These are phyloP conservation scores for Thereva nobilitata DNA, from an alignment of 2,888 invertebrate species.

Conservation along the genomic window DNA sequence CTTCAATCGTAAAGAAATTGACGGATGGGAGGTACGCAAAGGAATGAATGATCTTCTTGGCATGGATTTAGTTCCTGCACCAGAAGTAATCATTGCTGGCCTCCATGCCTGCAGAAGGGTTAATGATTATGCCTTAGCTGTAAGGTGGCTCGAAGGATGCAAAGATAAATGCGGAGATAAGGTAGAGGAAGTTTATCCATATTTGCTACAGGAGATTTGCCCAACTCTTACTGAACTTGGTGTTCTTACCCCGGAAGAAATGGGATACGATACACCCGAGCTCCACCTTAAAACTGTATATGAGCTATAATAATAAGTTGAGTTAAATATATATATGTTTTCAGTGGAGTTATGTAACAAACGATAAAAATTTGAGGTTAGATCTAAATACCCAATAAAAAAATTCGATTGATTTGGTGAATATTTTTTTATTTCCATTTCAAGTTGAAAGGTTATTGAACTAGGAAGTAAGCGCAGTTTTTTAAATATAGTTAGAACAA, in stretches of 20 bases:
- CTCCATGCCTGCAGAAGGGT: constrained; percentile 89
- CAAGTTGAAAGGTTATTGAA: too few species aligned
- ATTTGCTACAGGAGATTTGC: constrained; percentile 84
- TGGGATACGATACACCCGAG: constrained; percentile 97
- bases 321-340: too few species aligned
- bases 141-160: constrained; percentile 90
- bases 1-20: constrained; percentile 85
- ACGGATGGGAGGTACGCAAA: constrained; percentile 93
- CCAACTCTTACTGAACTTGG: constrained; percentile 94
- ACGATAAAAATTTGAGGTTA: too few species aligned
- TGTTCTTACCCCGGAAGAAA: constrained; percentile 89
- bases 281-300: constrained; percentile 78
- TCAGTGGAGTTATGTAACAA: too few species aligned
- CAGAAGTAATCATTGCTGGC: constrained; percentile 83
- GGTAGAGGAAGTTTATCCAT: constrained; percentile 80
- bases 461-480: too few species aligned
- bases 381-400: too few species aligned
- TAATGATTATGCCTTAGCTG: constrained; percentile 91
- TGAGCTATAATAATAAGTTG: constrained; percentile 57
- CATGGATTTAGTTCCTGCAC: constrained; percentile 92
- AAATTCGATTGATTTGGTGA: too few species aligned
- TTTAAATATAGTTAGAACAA: too few species aligned
- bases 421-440: too few species aligned
- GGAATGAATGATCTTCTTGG: constrained; percentile 87
- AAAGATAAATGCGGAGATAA: constrained; percentile 84